Evolutionary conservation across 92 coral and sea anemone genomes (phyloP).

Genomic region (Bergia sp.): DNA sequence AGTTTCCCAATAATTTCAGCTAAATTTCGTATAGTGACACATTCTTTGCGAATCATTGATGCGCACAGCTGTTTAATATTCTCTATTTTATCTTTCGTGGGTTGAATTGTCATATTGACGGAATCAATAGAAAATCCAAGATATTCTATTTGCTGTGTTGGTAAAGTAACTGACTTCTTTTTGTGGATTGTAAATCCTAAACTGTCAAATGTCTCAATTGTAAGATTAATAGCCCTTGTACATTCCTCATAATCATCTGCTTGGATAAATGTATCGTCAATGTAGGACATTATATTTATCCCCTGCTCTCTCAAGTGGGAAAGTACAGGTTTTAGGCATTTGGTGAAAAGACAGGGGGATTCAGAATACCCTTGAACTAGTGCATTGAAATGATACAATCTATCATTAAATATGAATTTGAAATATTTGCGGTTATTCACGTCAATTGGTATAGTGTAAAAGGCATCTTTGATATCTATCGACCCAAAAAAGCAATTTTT

Average conservation of each 20-base stretch:
- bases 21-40: neutral
- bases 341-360: neutral
- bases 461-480: neutral
- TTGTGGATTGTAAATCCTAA: neutral
- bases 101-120: neutral
- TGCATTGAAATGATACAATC: neutral
- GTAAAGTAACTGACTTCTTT: neutral
- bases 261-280: neutral
- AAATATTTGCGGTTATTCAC: neutral
- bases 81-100: neutral
- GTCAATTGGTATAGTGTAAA: neutral
- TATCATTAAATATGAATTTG: conserved; percentile 1
- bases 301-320: neutral
- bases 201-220: neutral
- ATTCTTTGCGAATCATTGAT: neutral
- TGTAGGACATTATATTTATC: neutral
- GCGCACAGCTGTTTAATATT: neutral
- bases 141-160: neutral
- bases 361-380: neutral
- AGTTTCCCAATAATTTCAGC: neutral
- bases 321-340: neutral
- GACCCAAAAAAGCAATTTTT: neutral
- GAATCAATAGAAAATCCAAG: neutral
- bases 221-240: neutral
- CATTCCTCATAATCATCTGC: neutral